Conservation (phyloP, 1,140 invertebrate genomes). For the Brevipalpus yothersi region DNA sequence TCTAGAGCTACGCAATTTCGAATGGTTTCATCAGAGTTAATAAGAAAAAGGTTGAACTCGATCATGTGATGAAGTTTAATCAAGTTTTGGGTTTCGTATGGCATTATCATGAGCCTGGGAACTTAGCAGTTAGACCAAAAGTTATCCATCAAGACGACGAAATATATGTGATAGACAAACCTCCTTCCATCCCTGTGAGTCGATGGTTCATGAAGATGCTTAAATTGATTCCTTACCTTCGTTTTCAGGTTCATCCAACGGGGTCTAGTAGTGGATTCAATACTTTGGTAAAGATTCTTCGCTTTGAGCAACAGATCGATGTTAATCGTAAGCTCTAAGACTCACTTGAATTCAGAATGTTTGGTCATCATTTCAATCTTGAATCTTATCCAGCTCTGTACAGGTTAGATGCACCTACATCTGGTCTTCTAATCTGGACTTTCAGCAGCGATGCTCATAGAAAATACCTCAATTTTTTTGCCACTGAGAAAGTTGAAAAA, state of each 20-base stretch:
- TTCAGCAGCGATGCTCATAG: conserved; percentile 69
- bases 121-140: conserved; percentile 48
- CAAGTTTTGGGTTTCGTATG: conserved; percentile 74
- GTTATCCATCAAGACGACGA: conserved; percentile 92
- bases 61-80: conserved; percentile 77
- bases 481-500: conserved; percentile 69
- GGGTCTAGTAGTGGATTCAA: conserved; percentile 75
- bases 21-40: conserved; percentile 48
- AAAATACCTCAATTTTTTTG: conserved; percentile 78
- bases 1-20: background rate
- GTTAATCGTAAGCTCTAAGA: conserved; percentile 25
- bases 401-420: conserved; percentile 31
- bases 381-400: conserved; percentile 20
- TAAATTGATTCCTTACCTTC: background rate
- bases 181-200: conserved; percentile 84
- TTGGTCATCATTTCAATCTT: background rate
- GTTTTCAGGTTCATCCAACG: conserved; percentile 67
- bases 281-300: conserved; percentile 81
- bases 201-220: too few relatives aligned
- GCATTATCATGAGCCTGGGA: conserved; percentile 14
- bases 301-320: conserved; percentile 72
- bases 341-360: conserved; percentile 27
- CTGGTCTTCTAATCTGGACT: conserved; percentile 61
- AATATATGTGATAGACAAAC: conserved; percentile 97
- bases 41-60: conserved; percentile 62